phyloP scores from a whole-genome alignment of 2,888 invertebrate species.

The Rutpela maculata region DNA sequence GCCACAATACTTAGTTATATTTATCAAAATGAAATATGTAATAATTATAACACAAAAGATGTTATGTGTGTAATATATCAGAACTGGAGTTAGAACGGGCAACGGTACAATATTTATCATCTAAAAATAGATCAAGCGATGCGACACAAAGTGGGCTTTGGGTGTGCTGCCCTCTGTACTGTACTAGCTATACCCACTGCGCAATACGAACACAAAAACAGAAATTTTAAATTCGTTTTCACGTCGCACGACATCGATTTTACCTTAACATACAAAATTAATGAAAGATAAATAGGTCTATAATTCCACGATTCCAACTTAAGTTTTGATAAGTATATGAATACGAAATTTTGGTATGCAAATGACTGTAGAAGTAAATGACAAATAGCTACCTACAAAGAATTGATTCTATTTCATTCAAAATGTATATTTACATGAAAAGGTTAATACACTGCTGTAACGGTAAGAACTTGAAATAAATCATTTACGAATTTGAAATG shows the following conservation, averaged over 20 bases:
- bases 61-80: not conserved
- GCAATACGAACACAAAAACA: conserved; percentile 49
- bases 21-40: conserved; percentile 10
- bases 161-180: conserved; percentile 62
- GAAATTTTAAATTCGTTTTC: conserved; percentile 51
- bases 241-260: conserved; percentile 19
- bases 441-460: not conserved
- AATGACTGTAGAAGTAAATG: not conserved
- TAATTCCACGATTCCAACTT: not conserved
- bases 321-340: not conserved
- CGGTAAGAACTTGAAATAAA: not conserved
- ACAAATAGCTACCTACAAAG: not conserved
- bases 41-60: not conserved
- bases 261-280: conserved; percentile 15
- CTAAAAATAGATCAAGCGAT: conserved; percentile 45
- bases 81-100: not conserved
- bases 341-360: not conserved
- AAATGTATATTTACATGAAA: not conserved
- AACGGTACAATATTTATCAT: conserved; percentile 32
- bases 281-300: conserved; percentile 2
- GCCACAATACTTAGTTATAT: not conserved
- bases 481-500: not conserved
- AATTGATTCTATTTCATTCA: not conserved
- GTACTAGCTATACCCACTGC: conserved; percentile 52
- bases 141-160: conserved; percentile 25